Evolutionary conservation across 2,797 vertebrate species (phyloP), one percentile per base, ranked within the genome.

Genomic region (Helicolenus hilgendorfi): DNA sequence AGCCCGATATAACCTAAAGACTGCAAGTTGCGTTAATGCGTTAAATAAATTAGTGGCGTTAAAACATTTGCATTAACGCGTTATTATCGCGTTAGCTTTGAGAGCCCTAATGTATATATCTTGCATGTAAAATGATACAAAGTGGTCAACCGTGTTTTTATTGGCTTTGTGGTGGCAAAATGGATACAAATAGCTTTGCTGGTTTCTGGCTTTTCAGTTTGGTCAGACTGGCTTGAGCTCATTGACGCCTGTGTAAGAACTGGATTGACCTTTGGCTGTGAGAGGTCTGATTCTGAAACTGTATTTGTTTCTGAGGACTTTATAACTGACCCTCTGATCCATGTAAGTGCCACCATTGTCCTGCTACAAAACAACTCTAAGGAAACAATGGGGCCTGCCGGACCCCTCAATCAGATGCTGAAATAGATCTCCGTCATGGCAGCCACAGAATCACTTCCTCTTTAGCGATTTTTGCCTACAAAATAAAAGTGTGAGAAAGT

Each of bases 211-310:
- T 55, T 53, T 53, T 7, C 20, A 56, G 38, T 56, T 69, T 24
- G 68, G n/a, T 59, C 5, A 22, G 24, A 41, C 18, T 15, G 7
- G 5, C 29, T 22, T 38, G 71, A 72, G 33, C n/a, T 55, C 20
- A 53, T 2, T 45, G 38, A 72, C 6, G 31, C 20, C 55, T 1
- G 20, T 75, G 26, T 56, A 41, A 77, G 45, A 65, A 15, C 14
- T 56, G 33, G 18, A 69, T 24, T 84, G 33, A 59, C 45, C 15
- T n/a, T 35, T 5, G 20, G 3, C 20, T 29, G 11, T 55, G 26
- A 58, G 74, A 63, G 33, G 38, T 70, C 72, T 67, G 20, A 69
- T 18, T 76, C 9, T 83, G 55, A 59, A 65, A 22, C 64, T 38
- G 13, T 67, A 55, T 68, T 56, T 62, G 27, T 41, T 55, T 74